These are phyloP conservation scores for Orientallactaga bullata DNA, from an alignment of 2,113 vertebrate species.

Conservation along the genomic window DNA sequence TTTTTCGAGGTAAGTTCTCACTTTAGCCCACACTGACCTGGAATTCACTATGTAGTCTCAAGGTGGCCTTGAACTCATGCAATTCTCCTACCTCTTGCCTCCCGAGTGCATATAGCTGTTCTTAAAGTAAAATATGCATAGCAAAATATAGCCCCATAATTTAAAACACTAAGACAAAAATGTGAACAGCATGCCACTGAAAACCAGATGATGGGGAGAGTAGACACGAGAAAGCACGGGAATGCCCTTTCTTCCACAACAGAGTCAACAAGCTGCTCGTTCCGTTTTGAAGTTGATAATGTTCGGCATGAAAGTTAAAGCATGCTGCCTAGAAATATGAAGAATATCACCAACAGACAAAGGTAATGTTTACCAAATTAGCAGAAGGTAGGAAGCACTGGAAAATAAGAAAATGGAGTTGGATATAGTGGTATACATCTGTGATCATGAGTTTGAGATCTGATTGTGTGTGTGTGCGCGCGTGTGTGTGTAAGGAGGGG, in stretches of 20 bases:
- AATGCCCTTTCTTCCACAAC: background rate
- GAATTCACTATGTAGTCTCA: no score
- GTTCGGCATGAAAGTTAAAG: conserved; percentile 1
- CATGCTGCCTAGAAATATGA: background rate
- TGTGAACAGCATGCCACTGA: background rate
- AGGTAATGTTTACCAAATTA: conserved; percentile 13
- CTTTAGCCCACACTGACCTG: no score
- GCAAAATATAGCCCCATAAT: background rate
- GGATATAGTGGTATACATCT: background rate
- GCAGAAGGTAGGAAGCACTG: background rate
- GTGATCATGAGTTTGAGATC: background rate
- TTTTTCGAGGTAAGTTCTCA: no score
- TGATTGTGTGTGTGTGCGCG: background rate
- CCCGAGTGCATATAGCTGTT: background rate
- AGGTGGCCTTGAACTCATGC: no score
- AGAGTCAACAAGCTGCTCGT: background rate
- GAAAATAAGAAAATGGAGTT: background rate
- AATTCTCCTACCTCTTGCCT: no score
- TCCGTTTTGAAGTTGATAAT: conserved; percentile 24
- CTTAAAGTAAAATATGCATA: background rate
- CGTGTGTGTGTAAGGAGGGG: background rate
- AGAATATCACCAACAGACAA: conserved; percentile 25
- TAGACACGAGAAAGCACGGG: background rate
- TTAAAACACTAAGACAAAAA: background rate
- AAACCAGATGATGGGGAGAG: background rate